A percentile compares a stretch with the other conserved stretches of the same genome.
phyloP scores from a whole-genome alignment of 2,113 vertebrate species.

The Galbula dea region DNA sequence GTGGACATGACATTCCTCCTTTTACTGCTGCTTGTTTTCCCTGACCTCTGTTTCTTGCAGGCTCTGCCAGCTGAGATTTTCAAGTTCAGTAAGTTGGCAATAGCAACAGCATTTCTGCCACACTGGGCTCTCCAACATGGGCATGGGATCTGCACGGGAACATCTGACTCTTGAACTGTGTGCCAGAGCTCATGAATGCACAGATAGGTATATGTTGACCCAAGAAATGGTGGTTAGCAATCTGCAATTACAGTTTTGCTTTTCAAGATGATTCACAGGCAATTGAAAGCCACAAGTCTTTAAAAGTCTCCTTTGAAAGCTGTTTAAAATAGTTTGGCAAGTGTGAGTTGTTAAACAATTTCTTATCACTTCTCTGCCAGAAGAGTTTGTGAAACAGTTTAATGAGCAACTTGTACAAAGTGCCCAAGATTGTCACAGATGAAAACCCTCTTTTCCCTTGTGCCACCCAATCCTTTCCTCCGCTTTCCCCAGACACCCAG shows the following conservation, averaged over 20 bases:
- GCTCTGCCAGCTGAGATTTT: not conserved
- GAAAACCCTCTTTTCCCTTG: not conserved
- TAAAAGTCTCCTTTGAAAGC: constrained; percentile 9
- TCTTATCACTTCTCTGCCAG: constrained; percentile 40
- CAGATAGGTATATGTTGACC: not conserved
- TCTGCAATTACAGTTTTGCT: not conserved
- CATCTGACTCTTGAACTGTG: not conserved
- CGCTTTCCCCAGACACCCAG: not conserved
- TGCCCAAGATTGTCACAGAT: not conserved
- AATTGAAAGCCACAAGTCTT: not conserved
- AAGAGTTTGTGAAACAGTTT: not conserved
- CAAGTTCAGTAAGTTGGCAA: not conserved
- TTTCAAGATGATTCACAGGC: not conserved
- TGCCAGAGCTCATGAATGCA: not conserved
- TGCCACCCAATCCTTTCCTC: not conserved
- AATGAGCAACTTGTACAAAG: constrained; percentile 12
- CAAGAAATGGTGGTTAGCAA: not conserved
- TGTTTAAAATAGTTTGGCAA: constrained; percentile 32
- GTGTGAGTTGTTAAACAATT: constrained; percentile 14
- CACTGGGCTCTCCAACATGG: accelerated
- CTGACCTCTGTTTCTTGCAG: not conserved
- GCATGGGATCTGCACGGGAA: not conserved
- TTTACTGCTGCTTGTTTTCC: not conserved
- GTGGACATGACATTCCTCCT: not conserved
- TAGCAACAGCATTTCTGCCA: not conserved